Evolutionary conservation across 1,140 invertebrate species (phyloP), one percentile per base, ranked within the genome.

Genomic region (Drosophila pseudoobscura): DNA sequence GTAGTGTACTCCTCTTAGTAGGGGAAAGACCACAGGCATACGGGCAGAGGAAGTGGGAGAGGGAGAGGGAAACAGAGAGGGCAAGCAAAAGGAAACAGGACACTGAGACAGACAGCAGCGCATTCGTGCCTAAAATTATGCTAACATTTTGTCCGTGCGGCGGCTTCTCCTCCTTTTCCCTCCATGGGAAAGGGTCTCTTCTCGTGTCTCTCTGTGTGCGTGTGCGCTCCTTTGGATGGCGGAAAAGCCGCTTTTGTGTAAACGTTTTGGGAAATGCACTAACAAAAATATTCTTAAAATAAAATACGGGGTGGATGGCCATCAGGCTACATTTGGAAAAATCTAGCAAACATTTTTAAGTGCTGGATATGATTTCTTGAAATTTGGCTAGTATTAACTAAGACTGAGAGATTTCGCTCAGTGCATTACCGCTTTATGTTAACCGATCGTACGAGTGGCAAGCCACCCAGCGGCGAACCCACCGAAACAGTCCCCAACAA

Each of bases 111-210:
- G 60, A 58, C 50, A 54, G 75, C 65, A 77, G 83, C 78, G 82
- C 82, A 85, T 88, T 82, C 83, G 83, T 88, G 83, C 78, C 82
- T 87, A 88, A 87, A 87, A 87, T 88, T 87, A 87, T 87, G 82
- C 82, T 87, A 88, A 82, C 78, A 82, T 82, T 87, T 85, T 75
- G 74, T 87, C 73, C 82, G 82, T 85, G 78, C 39, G 82, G 47
- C 63, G 62, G 70, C 68, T 13, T 13, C 58, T 73, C 63, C 17
- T 17, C 17, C 17, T 17, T 17, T 64, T 9, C 35, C 50, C 31
- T 52, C 24, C 24, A 24, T 72, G 58, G 55, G 29, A 26, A 17
- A 20, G 20, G 35, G 26, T 49, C 26, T 24, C 57, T 44, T 26
- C 59, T 45, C 55, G 45, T 61, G 47, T 75, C 47, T 44, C 65